Evolutionary conservation across 2,113 vertebrate genomes (phyloP).

Genomic region (Telmatochromis brichardi): DNA sequence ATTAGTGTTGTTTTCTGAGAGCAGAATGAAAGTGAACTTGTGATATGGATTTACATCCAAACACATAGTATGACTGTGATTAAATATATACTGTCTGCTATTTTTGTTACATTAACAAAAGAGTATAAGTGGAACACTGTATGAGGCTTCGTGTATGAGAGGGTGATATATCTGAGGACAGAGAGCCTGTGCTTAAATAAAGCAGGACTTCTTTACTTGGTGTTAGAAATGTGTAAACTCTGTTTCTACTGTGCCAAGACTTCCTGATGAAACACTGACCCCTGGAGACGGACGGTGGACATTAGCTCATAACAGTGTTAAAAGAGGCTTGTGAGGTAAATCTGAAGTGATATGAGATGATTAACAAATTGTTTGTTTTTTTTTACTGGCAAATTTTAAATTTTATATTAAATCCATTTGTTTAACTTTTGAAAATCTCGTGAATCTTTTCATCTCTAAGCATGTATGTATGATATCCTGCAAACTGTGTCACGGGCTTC

Average conservation of each 20-base stretch:
- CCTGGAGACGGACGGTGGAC: neutral
- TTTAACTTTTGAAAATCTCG: neutral
- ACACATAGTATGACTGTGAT: neutral
- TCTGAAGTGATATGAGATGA: neutral
- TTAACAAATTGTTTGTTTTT: fast-evolving
- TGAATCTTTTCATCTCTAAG: neutral
- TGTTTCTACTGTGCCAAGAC: no score
- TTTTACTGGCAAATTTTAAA: neutral
- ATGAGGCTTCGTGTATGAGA: neutral
- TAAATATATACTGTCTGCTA: conserved; percentile 8
- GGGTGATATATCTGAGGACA: neutral
- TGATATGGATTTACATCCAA: neutral
- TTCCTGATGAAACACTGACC: conserved; percentile 21
- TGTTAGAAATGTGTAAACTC: neutral
- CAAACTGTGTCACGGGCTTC: neutral
- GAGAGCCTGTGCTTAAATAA: conserved; percentile 5
- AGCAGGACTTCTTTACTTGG: neutral
- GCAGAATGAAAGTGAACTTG: neutral
- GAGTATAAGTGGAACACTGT: neutral
- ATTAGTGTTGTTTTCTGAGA: neutral
- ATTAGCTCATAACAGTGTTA: neutral
- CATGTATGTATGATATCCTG: neutral
- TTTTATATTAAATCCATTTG: neutral
- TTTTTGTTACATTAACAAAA: conserved; percentile 64
- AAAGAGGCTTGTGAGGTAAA: neutral